Conservation (phyloP, 2,113 vertebrate species). For the Cephalopholis sonnerati region DNA sequence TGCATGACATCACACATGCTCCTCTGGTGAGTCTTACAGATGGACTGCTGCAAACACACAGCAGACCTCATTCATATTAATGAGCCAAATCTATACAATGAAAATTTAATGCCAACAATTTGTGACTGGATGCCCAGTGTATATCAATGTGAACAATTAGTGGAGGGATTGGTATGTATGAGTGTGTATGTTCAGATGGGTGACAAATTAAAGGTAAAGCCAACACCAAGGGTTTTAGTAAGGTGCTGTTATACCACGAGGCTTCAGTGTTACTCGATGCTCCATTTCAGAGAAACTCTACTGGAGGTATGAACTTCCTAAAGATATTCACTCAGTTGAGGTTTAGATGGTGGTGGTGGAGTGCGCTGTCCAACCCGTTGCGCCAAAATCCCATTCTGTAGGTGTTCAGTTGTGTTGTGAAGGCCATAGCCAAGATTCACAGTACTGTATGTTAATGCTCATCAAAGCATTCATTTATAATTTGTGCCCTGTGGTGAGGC, state of each 20-base stretch:
- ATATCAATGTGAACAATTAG: conserved; percentile 62
- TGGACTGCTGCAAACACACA: conserved; percentile 79
- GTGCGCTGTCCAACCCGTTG: no score
- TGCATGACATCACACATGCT: conserved; percentile 11
- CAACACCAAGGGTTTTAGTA: conserved; percentile 5
- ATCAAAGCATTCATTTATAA: background rate
- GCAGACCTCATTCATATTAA: conserved; percentile 82
- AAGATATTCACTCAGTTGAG: no score
- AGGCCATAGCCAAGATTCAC: background rate
- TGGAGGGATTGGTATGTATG: conserved; percentile 34
- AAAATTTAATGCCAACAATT: conserved; percentile 81
- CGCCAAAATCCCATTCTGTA: background rate
- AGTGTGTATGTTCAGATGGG: conserved; percentile 20
- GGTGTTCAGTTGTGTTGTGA: background rate
- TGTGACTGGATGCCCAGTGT: conserved; percentile 61
- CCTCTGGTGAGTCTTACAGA: conserved; percentile 67
- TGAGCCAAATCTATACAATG: conserved; percentile 81
- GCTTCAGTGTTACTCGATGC: background rate
- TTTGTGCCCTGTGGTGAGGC: no score
- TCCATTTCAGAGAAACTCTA: no score
- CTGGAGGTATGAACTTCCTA: background rate
- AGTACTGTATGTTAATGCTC: background rate
- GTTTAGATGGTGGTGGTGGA: background rate
- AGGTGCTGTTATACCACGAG: background rate
- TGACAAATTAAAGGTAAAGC: conserved; percentile 30